Evolutionary conservation across 2,113 vertebrate species (phyloP), one percentile per base, ranked within the genome.

Genomic region (Pollimyrus isidori): DNA sequence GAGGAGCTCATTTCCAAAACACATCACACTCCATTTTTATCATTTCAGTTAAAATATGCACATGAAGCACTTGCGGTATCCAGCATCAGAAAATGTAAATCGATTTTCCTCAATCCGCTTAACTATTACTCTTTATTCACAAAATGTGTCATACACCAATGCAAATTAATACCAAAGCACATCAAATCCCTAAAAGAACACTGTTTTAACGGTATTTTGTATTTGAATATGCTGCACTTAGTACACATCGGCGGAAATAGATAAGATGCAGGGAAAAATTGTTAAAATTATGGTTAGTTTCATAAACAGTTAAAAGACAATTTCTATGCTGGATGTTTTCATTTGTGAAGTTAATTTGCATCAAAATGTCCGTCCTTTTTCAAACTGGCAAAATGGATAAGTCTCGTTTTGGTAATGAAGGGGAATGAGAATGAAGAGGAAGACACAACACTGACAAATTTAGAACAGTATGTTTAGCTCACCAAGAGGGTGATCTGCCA

Each of bases 401-500:
- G 62, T 26, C 1, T 65, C 62, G 23, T 69, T 69, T 26, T 69
- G 62, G n/a, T 10, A 69, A 69, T 3, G n/a, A 30, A 4, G 9
- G 62, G 26, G 2, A 69, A 69, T 30, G n/a, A 19, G 17, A 90
- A 49, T 30, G 7, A 58, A 48, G 26, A 58, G 48, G 17, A 30
- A 76, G 15, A 52, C 15, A 13, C 35, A 85, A 26, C 53, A 52
- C 6, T 17, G 15, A 80, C 46, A 48, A 21, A 26, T 49, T 26
- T 35, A 42, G 3, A 35, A 19, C 10, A 73, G 11, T 0, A 62
- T n/a, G 39, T 23, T 19, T 21, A 19, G 92, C 96, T 94, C 93
- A 99, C 98, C 98, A 56, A 97, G 94, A 0, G 94, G 96, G 83
- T 99, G 98, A 13, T 95, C 92, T 48, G 95, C 93, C 89, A 99